These are phyloP conservation scores for Ranitomeya imitator DNA, from an alignment of 2,113 vertebrate genomes.

Conservation along the genomic window DNA sequence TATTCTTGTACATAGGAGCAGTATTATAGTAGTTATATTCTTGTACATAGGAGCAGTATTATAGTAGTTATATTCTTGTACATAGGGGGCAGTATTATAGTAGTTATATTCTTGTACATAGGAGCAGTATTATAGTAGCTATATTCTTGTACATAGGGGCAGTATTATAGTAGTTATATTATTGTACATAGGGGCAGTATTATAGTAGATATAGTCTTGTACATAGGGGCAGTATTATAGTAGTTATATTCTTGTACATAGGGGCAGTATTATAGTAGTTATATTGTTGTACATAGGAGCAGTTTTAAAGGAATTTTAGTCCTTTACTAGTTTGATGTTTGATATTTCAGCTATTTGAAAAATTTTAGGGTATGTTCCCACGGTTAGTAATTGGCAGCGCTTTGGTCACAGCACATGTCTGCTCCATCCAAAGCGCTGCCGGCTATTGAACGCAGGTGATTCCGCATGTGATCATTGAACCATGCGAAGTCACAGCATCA, in stretches of 20 bases:
- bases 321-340: not conserved
- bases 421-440: too few relatives aligned
- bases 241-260: too few relatives aligned
- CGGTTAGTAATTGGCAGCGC: too few relatives aligned
- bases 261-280: too few relatives aligned
- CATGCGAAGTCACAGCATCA: too few relatives aligned
- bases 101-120: slow-evolving; percentile 4
- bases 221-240: too few relatives aligned
- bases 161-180: too few relatives aligned
- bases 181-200: too few relatives aligned
- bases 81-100: not conserved
- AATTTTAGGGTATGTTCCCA: not conserved
- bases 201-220: too few relatives aligned
- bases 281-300: not conserved
- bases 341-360: not conserved
- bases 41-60: not conserved
- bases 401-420: too few relatives aligned
- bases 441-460: too few relatives aligned
- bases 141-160: not conserved
- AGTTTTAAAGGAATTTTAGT: not conserved
- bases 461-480: too few relatives aligned
- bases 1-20: not conserved
- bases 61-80: not conserved
- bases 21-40: slow-evolving; percentile 15
- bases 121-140: not conserved